Conservation (phyloP, 2,797 vertebrate genomes). For the Orestias chungarensis region DNA sequence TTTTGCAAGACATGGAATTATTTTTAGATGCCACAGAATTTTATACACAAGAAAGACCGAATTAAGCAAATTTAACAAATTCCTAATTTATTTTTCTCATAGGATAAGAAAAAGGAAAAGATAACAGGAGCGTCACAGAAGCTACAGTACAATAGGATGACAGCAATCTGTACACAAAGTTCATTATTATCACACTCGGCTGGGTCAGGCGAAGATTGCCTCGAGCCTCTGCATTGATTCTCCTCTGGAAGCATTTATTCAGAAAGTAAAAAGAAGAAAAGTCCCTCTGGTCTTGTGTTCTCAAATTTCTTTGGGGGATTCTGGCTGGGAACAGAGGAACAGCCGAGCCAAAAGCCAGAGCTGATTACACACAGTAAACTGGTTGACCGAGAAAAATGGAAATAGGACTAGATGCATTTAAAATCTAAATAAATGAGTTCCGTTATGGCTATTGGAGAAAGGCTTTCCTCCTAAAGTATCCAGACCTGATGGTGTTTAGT, state of each 20-base stretch:
- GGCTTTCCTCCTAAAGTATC: slow-evolving; percentile 30
- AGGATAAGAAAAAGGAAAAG: slow-evolving; percentile 69
- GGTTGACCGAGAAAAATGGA: slow-evolving; percentile 41
- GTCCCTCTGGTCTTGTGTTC: slow-evolving; percentile 49
- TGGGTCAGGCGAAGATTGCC: slow-evolving; percentile 25
- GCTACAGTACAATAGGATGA: slow-evolving; percentile 65
- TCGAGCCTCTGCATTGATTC: slow-evolving; percentile 43
- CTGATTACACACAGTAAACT: slow-evolving; percentile 29
- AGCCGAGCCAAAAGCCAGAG: slow-evolving; percentile 31
- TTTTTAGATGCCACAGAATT: neutral
- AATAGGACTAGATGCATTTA: slow-evolving; percentile 63
- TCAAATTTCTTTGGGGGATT: slow-evolving; percentile 58
- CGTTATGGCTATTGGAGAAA: slow-evolving; percentile 42
- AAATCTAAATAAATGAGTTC: slow-evolving; percentile 35
- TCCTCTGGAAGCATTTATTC: slow-evolving; percentile 63
- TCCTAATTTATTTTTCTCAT: slow-evolving; percentile 74
- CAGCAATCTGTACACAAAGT: slow-evolving; percentile 61
- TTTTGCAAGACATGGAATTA: neutral
- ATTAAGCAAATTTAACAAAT: slow-evolving; percentile 48
- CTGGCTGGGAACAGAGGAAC: slow-evolving; percentile 40
- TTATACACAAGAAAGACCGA: neutral
- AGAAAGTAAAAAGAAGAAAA: slow-evolving; percentile 50
- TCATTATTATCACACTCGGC: slow-evolving; percentile 44
- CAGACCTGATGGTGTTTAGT: slow-evolving; percentile 39
- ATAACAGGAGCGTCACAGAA: slow-evolving; percentile 61